A percentile compares a stretch with the other conserved stretches of the same genome.
Evolutionary conservation across 2,888 invertebrate species (phyloP).

Genomic region (Myopa testacea): DNA sequence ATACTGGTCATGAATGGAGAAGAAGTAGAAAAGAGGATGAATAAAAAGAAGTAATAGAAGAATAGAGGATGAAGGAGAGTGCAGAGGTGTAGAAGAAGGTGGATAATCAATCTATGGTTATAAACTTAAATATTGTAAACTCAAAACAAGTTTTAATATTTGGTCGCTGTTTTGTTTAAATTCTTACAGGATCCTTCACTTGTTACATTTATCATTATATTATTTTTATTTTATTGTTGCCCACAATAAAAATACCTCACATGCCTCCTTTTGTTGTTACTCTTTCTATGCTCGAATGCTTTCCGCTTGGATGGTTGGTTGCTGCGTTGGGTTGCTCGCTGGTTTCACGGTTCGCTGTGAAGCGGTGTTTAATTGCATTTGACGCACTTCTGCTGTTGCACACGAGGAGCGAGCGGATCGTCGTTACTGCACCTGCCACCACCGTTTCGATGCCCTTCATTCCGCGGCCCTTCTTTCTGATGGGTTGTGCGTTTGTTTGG

Average conservation of each 20-base stretch:
- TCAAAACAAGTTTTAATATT: no score
- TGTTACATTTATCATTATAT: neutral
- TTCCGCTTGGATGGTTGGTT: conserved; percentile 39
- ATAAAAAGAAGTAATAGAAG: no score
- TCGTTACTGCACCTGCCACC: neutral
- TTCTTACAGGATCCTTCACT: neutral
- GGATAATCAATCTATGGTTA: no score
- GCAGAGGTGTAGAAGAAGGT: no score
- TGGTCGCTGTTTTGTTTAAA: neutral
- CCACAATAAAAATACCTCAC: neutral
- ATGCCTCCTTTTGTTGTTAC: conserved; percentile 13
- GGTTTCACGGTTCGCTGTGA: conserved; percentile 19
- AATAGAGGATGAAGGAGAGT: no score
- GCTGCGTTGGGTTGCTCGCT: conserved; percentile 16
- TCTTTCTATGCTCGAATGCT: conserved; percentile 4
- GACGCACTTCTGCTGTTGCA: conserved; percentile 31
- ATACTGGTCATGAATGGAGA: no score
- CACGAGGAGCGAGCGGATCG: neutral
- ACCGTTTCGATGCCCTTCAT: neutral
- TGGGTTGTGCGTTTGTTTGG: no score
- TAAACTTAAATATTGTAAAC: no score
- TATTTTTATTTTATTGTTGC: neutral
- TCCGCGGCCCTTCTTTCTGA: no score
- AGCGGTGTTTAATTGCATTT: conserved; percentile 37
- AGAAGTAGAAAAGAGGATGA: no score